These are phyloP conservation scores for Bombus affinis DNA, from an alignment of 1,140 invertebrate species.

Conservation along the genomic window DNA sequence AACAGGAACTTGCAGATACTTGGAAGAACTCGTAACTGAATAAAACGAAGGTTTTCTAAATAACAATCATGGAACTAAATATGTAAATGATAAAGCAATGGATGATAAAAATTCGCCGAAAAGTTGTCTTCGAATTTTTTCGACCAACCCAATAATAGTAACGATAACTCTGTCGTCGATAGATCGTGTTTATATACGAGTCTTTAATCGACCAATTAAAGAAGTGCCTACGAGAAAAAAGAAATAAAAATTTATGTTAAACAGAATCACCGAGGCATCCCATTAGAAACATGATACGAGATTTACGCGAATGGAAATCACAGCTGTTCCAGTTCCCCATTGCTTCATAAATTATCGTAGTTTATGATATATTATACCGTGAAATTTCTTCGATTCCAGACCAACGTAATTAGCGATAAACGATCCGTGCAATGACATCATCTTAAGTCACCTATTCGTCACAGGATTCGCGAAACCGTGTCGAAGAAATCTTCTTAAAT, in stretches of 20 bases:
- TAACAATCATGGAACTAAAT: too few relatives aligned
- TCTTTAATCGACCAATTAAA: neutral
- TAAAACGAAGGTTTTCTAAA: too few relatives aligned
- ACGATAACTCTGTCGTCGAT: too few relatives aligned
- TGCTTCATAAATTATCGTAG: constrained; percentile 50
- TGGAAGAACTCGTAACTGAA: too few relatives aligned
- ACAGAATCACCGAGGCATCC: neutral
- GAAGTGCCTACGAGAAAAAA: too few relatives aligned
- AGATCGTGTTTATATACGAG: neutral
- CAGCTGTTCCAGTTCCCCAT: constrained; percentile 12
- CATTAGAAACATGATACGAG: constrained; percentile 42
- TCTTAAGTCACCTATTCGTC: constrained; percentile 10
- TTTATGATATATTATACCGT: constrained; percentile 11
- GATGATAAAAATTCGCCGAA: too few relatives aligned
- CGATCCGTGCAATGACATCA: constrained; percentile 17
- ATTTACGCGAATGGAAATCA: neutral
- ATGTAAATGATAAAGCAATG: too few relatives aligned
- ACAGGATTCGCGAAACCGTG: neutral
- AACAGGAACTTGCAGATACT: too few relatives aligned
- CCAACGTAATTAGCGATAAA: constrained; percentile 59
- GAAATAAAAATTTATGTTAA: neutral
- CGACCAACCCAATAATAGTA: neutral
- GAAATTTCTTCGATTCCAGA: constrained; percentile 36
- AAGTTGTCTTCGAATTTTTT: neutral
- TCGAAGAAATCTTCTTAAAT: neutral